phyloP scores from a whole-genome alignment of 2,797 vertebrate species.

The Moxostoma hubbsi region DNA sequence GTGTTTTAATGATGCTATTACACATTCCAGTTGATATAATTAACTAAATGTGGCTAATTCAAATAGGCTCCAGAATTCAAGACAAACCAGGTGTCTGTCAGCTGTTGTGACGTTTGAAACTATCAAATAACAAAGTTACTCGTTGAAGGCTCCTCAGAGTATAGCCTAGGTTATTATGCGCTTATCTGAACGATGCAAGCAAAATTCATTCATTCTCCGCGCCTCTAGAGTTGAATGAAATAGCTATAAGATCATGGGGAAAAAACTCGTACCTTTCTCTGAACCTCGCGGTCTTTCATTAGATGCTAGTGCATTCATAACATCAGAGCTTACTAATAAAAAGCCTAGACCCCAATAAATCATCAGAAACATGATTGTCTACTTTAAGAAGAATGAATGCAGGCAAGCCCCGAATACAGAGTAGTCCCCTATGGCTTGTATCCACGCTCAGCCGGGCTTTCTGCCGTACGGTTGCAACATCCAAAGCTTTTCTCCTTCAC shows the following conservation, averaged over 20 bases:
- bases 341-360: slow-evolving; percentile 83
- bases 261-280: slow-evolving; percentile 84
- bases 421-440: slow-evolving; percentile 63
- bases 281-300: slow-evolving; percentile 81
- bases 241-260: slow-evolving; percentile 11
- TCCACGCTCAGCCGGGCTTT: slow-evolving; percentile 51
- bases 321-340: slow-evolving; percentile 81
- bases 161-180: slow-evolving; percentile 61
- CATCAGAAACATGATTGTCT: slow-evolving; percentile 91
- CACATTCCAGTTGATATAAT: neutral
- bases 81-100: neutral
- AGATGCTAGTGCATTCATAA: slow-evolving; percentile 78
- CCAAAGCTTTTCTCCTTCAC: slow-evolving; percentile 72
- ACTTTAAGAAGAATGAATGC: slow-evolving; percentile 70
- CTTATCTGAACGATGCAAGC: slow-evolving; percentile 50
- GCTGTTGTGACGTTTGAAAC: neutral
- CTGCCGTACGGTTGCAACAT: slow-evolving; percentile 71
- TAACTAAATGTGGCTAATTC: neutral
- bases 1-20: neutral
- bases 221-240: slow-evolving; percentile 29
- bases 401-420: slow-evolving; percentile 67
- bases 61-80: neutral
- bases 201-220: slow-evolving; percentile 78
- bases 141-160: slow-evolving; percentile 43
- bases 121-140: neutral